Evolutionary conservation across 2,888 invertebrate genomes (phyloP).

Genomic region (Aphidius colemani): DNA sequence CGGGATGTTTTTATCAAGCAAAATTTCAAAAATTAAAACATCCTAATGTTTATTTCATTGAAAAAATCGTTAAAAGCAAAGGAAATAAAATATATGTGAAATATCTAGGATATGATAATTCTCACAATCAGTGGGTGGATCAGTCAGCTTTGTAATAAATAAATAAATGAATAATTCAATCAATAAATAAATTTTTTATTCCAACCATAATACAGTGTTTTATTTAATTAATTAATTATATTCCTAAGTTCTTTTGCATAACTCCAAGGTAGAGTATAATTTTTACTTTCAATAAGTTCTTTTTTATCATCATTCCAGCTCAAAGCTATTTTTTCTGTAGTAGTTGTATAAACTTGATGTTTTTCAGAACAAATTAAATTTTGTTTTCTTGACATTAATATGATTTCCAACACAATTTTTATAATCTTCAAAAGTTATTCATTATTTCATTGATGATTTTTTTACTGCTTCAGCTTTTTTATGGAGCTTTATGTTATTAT

Average conservation of each 20-base stretch:
- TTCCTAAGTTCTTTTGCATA: not conserved
- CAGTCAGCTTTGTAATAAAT: not conserved
- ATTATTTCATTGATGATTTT: conserved; percentile 3
- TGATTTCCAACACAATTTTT: not conserved
- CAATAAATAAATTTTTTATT: not conserved
- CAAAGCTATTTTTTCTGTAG: conserved; percentile 20
- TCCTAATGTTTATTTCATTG: conserved; percentile 27
- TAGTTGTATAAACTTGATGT: conserved; percentile 3
- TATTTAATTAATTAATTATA: not conserved
- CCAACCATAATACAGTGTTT: not conserved
- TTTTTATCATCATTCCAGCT: conserved; percentile 26
- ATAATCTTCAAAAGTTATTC: conserved; percentile 19
- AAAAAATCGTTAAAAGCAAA: conserved; percentile 24
- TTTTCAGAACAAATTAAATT: conserved; percentile 5
- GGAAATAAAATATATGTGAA: conserved; percentile 24
- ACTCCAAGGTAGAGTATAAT: conserved; percentile 26
- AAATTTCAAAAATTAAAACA: conserved; percentile 24
- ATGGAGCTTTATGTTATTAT: conserved; percentile 30
- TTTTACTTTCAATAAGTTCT: not conserved
- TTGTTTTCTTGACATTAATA: not conserved
- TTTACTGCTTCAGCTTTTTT: conserved; percentile 20
- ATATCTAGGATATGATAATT: conserved; percentile 26
- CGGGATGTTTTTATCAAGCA: conserved; percentile 28
- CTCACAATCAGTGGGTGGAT: conserved; percentile 28
- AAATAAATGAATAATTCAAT: not conserved